Base-by-base conservation (phyloP, 2,113 vertebrate species). In the Micronycteris hirsuta region DNA sequence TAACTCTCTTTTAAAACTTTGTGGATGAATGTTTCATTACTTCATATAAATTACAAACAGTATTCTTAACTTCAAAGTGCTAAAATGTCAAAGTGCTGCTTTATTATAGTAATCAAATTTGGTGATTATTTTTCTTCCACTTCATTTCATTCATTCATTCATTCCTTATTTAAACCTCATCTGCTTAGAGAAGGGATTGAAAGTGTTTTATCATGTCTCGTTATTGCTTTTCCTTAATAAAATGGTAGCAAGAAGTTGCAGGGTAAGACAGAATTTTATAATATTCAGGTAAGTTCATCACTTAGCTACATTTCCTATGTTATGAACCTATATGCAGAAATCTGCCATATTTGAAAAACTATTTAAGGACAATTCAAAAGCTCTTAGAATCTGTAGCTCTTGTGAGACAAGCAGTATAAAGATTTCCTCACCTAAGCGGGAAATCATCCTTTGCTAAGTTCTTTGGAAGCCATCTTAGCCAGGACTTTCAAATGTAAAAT, bases 401-500 rank as follows among this genome's bases (percentile, higher is more conserved):
- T 31, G 6, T 36, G 36, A 93, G 61, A n/a, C 17, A 52, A 56
- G 31, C n/a, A 84, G 31, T 78, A 91, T 84, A 73, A 95, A 91
- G 38, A 49, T 41, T 52, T 22, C 19, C 47, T 31, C 76, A 8
- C 22, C 20, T 52, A 58, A 91, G 17, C 22, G 14, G 45, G 20
- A 76, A 82, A 90, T 76, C 31, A 65, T 56, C n/a, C 41, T 76
- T 96, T 67, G 31, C 74, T 9, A 38, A 33, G 13, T 83, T 63
- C 54, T 63, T 54, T 89, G 14, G 22, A 88, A 74, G 41, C 4
- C 41, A 54, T 17, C 31, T 31, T 26, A 71, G 36, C 5, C 11
- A 83, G 91, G 33, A 56, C 56, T 93, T 76, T 68, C 63, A 91
- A 91, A 91, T 77, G 24, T 47, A 85, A 86, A 86, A 90, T 71